These are phyloP conservation scores for Branchinecta lindahli DNA, from an alignment of 1,140 invertebrate genomes.

Conservation along the genomic window DNA sequence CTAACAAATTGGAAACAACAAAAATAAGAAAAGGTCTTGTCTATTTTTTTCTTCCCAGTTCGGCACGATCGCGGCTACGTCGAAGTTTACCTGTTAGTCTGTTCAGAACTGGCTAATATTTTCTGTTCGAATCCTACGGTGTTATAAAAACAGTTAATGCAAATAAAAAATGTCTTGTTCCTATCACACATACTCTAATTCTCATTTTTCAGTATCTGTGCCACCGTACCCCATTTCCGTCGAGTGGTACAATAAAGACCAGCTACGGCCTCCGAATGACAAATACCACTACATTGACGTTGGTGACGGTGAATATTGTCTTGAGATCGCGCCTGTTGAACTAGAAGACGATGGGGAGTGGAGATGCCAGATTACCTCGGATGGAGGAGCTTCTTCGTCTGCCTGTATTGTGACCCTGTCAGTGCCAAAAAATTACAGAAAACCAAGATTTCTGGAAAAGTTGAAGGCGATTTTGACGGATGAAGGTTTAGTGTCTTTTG, in stretches of 20 bases:
- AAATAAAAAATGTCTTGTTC: background rate
- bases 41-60: no score
- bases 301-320: constrained; percentile 55
- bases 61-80: no score
- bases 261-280: constrained; percentile 41
- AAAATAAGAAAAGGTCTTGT: no score
- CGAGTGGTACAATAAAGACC: constrained; percentile 66
- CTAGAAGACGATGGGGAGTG: constrained; percentile 67
- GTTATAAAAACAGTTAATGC: no score
- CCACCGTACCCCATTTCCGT: constrained; percentile 63
- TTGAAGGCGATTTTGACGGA: constrained; percentile 71
- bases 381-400: constrained; percentile 35
- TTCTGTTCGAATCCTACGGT: no score
- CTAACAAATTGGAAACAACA: no score
- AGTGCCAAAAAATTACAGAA: constrained; percentile 77
- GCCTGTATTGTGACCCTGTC: constrained; percentile 47
- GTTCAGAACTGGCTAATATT: no score
- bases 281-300: constrained; percentile 57
- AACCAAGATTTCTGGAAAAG: constrained; percentile 73
- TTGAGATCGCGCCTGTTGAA: constrained; percentile 54
- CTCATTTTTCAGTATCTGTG: constrained; percentile 43
- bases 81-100: no score
- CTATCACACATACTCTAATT: background rate
- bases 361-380: constrained; percentile 45
- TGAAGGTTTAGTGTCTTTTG: constrained; percentile 76